Evolutionary conservation across 2,888 invertebrate genomes (phyloP), one percentile per base, ranked within the genome.

Genomic region (Autographa pulchrina): DNA sequence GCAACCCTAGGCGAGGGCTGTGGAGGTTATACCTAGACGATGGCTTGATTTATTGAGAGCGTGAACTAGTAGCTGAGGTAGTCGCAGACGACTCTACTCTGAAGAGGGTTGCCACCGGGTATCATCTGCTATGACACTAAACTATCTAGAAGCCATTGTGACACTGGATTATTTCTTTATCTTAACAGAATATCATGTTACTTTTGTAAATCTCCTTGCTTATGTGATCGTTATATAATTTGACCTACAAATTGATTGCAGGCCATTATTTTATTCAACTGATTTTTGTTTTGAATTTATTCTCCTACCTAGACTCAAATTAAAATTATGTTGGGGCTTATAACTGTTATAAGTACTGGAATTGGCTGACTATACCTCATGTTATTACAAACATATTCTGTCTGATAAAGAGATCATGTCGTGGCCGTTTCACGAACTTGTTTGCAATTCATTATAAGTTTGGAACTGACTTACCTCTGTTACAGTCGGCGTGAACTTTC

Each of bases 391-490:
- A 78, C 68, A 71, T 70, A 65, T 78, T 64, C 69, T 68, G 70
- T 69, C 72, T 73, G 78, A 75, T 84, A 80, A 69, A 83, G 75
- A 74, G 74, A 80, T 80, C 77, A 81, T 78, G 80, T 78, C 80
- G 74, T 78, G 73, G 67, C 68, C 75, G 67, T 72, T 81, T 75
- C 72, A 77, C 69, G 70, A 77, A 80, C 81, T 83, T 86, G 77
- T 87, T 85, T 80, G 70, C 81, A 76, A 85, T 87, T 85, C 83
- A 88, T 88, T 88, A 87, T 85, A 84, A 86, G 82, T 87, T 86
- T 78, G 78, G 73, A 80, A 85, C 83, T 78, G 85, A 85, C 80
- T 81, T 79, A 83, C 85, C 81, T 82, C 80, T 69, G 77, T 77
- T 66, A 79, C 79, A 82, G 77, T 80, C 63, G 63, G 59, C 75